Percentiles rank a stretch among this genome's conserved stretches.
Evolutionary conservation across 2,888 invertebrate genomes (phyloP).

Genomic region (Drosophila barbarae): DNA sequence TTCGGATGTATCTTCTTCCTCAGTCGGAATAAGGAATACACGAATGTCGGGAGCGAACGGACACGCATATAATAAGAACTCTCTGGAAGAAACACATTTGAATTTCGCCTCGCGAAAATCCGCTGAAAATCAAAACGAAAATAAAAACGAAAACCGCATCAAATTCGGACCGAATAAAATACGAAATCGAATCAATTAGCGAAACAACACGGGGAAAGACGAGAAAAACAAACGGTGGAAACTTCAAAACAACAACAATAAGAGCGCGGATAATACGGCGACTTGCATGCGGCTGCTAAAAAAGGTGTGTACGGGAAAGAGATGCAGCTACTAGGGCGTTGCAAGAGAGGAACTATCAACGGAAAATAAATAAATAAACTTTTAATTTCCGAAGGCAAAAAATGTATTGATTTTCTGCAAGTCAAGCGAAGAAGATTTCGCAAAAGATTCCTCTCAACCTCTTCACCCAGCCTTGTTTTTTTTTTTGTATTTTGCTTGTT

Average conservation of each 20-base stretch:
- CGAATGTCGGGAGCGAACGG: slow-evolving; percentile 51
- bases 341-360: slow-evolving; percentile 1
- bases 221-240: slow-evolving; percentile 1
- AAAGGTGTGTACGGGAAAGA: slow-evolving; percentile 62
- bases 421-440: slow-evolving; percentile 9
- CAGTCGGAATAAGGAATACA: slow-evolving; percentile 73
- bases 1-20: slow-evolving; percentile 68
- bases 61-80: slow-evolving; percentile 41
- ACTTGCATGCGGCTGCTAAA: slow-evolving; percentile 72
- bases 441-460: slow-evolving; percentile 27
- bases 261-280: slow-evolving; percentile 28
- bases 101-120: slow-evolving; percentile 43
- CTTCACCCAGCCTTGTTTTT: neutral
- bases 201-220: neutral
- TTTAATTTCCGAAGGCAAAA: slow-evolving; percentile 13
- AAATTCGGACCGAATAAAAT: slow-evolving; percentile 24
- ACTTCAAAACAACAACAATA: slow-evolving; percentile 19
- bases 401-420: slow-evolving; percentile 30
- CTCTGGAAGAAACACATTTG: slow-evolving; percentile 29
- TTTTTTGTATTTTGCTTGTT: slow-evolving; percentile 5
- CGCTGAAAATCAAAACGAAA: slow-evolving; percentile 50
- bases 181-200: slow-evolving; percentile 18
- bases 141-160: slow-evolving; percentile 15
- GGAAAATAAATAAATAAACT: slow-evolving; percentile 34
- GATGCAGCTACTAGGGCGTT: neutral